Base-by-base conservation (phyloP, 2,797 vertebrate species). In the Valencia hispanica region DNA sequence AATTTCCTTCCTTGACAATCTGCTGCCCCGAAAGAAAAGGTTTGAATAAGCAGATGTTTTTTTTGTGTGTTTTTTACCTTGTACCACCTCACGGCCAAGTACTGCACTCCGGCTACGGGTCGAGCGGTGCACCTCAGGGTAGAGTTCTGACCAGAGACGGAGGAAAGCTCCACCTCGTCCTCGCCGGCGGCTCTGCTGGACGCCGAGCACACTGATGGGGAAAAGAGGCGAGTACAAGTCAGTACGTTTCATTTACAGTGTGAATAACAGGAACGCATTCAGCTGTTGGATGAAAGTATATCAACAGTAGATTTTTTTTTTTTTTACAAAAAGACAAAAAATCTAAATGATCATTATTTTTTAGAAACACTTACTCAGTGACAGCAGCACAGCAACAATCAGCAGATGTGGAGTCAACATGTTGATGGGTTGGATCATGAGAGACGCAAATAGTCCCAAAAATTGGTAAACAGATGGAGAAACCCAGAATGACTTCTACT, bases 61-160 rank as follows among this genome's bases (percentile, higher is more conserved):
- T n/a, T n/a, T n/a, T n/a, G n/a, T n/a, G n/a, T n/a, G n/a, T n/a
- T n/a, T n/a, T n/a, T 75, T 80, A 95, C 94, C 91, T 93, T 93
- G 75, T 94, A 94, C 94, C 94, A 95, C 20, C 55, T 89, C 20
- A 94, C 75, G 0, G 78, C 53, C 0, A 53, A 32, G 79, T 95
- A 95, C 53, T 45, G 57, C 9, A 95, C 90, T 0, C 88, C 91
- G 0, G 80, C 32, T 10, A 81, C 65, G 11, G 0, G 0, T 0
- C 2, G 0, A 0, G 94, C 93, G 1, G 3, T 65, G 74, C 94
- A 95, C 0, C 0, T 41, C 5, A 95, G 72, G 0, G n/a, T 1
- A 0, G 55, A 14, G 0, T 87, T 79, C 0, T 25, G 41, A 0
- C 91, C 92, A 0, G 73, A 34, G 0, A 14, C 0, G 0, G 9